Conservation (phyloP, 2,797 vertebrate genomes). For the Sebastes trivittatus region DNA sequence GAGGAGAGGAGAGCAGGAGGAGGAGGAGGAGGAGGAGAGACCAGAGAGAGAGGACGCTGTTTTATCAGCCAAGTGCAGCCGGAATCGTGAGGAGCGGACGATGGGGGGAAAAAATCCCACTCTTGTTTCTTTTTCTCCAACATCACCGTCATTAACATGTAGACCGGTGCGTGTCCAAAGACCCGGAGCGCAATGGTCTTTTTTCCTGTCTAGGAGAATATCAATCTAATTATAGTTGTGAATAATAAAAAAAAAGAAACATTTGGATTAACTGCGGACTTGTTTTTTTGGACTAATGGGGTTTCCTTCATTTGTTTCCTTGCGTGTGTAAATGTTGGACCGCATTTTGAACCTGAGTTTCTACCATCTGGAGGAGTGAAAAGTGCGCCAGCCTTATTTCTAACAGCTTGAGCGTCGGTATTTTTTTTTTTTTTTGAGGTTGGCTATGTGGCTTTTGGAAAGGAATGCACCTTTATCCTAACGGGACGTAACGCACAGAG, state of each 20-base stretch:
- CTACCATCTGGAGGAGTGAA: slow-evolving; percentile 68
- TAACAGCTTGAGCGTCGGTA: slow-evolving; percentile 47
- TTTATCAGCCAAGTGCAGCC: slow-evolving; percentile 85
- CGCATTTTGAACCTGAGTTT: slow-evolving; percentile 81
- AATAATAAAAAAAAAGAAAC: slow-evolving; percentile 10
- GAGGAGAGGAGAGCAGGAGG: slow-evolving; percentile 21
- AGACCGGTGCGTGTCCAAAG: slow-evolving; percentile 67
- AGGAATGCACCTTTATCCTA: slow-evolving; percentile 70
- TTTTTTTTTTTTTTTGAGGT: slow-evolving; percentile 17
- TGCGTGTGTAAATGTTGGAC: slow-evolving; percentile 51
- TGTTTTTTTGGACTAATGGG: slow-evolving; percentile 83
- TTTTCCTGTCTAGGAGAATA: slow-evolving; percentile 81
- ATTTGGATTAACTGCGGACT: slow-evolving; percentile 87
- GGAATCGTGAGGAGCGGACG: slow-evolving; percentile 83
- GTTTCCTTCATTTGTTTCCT: slow-evolving; percentile 77
- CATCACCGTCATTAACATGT: slow-evolving; percentile 69
- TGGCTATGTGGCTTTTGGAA: slow-evolving; percentile 57
- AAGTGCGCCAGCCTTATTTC: slow-evolving; percentile 62
- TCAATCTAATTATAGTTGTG: slow-evolving; percentile 39
- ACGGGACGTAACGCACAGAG: slow-evolving; percentile 73
- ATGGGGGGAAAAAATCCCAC: slow-evolving; percentile 59
- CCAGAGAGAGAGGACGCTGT: slow-evolving; percentile 83
- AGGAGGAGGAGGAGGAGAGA: slow-evolving; percentile 65
- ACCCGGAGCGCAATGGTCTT: slow-evolving; percentile 81
- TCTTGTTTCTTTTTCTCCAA: slow-evolving; percentile 60